phyloP scores from a whole-genome alignment of 2,797 vertebrate species.

The Gymnopithys bicolor region DNA sequence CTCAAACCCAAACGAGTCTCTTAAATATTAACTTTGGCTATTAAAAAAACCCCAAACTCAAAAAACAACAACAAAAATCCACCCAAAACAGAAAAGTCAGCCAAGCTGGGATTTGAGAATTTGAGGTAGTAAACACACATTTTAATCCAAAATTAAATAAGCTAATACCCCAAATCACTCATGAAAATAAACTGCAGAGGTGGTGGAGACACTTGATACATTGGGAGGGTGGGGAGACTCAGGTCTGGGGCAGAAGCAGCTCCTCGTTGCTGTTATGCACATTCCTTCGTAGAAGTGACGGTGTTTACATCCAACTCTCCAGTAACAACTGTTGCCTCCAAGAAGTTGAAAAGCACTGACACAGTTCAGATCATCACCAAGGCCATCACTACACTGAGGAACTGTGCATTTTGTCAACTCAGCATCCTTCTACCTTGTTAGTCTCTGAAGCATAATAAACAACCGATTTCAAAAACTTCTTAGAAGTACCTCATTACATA shows the following conservation, averaged over 20 bases:
- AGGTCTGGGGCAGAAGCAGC: background rate
- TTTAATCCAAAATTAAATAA: background rate
- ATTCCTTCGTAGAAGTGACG: background rate
- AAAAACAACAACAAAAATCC: too few relatives aligned
- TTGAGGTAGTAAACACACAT: background rate
- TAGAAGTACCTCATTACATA: background rate
- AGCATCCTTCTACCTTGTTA: background rate
- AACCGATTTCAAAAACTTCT: background rate
- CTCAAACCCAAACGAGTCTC: background rate
- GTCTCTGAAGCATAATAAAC: background rate
- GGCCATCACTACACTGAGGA: background rate
- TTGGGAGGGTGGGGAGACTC: accelerated
- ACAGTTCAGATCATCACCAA: background rate
- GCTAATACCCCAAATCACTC: background rate
- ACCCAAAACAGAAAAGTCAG: background rate
- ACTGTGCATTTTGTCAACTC: background rate
- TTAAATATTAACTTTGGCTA: background rate
- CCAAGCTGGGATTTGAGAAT: background rate
- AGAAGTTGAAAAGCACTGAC: background rate
- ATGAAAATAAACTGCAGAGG: background rate
- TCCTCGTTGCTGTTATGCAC: background rate
- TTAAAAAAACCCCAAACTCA: background rate
- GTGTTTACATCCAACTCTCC: background rate
- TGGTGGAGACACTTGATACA: background rate
- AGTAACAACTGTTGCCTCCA: background rate